A percentile compares a stretch with the other conserved stretches of the same genome.
phyloP scores from a whole-genome alignment of 2,888 invertebrate genomes.

The Nomada lathburiana region DNA sequence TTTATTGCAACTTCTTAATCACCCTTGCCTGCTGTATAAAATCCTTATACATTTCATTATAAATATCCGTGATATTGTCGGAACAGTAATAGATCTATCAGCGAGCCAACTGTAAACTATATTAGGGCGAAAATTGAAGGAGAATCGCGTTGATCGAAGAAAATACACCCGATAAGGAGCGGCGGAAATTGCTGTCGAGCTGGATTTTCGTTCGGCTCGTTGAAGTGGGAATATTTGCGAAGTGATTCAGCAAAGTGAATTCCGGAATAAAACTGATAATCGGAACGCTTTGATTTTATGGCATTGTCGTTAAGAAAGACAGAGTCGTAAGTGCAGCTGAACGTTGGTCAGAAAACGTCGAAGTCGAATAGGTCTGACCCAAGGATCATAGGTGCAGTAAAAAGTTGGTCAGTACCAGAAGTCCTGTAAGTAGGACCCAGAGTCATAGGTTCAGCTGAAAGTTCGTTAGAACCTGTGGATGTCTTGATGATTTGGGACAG shows the following conservation, averaged over 20 bases:
- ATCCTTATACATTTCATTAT: background rate
- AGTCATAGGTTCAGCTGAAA: too few relatives aligned
- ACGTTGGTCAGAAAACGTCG: too few relatives aligned
- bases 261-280: conserved; percentile 40
- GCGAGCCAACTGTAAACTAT: too few relatives aligned
- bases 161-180: conserved; percentile 3
- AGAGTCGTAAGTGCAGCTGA: background rate
- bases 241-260: conserved; percentile 46
- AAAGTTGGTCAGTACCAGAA: too few relatives aligned
- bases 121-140: background rate
- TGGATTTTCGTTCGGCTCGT: conserved; percentile 5
- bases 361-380: too few relatives aligned
- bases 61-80: background rate
- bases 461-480: background rate
- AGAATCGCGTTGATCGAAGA: background rate
- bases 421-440: too few relatives aligned
- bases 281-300: conserved; percentile 61
- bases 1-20: background rate
- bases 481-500: conserved; percentile 68
- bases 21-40: background rate
- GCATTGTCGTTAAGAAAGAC: conserved; percentile 54
- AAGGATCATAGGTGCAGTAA: too few relatives aligned
- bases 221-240: conserved; percentile 24
- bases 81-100: background rate
- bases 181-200: background rate